Evolutionary conservation across 1,140 invertebrate genomes (phyloP).

Genomic region (Saccostrea echinata): DNA sequence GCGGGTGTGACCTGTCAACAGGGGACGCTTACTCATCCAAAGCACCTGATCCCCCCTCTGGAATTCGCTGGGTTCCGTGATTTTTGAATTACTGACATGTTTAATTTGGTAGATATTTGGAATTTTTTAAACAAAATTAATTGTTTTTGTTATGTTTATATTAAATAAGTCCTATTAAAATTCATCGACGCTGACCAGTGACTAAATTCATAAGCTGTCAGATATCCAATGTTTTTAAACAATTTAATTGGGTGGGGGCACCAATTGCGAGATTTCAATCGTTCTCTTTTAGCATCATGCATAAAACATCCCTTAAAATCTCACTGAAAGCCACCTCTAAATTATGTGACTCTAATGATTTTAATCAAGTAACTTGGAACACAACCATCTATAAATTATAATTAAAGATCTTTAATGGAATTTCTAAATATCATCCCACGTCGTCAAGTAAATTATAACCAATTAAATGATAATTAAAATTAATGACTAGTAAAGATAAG

Average conservation of each 20-base stretch:
- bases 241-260: background rate
- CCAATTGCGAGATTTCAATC: background rate
- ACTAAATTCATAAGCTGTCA: background rate
- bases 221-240: no score
- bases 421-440: background rate
- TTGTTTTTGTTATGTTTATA: no score
- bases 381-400: background rate
- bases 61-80: no score
- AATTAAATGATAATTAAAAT: conserved; percentile 37
- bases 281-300: background rate
- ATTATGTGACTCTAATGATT: background rate
- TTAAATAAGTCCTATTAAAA: no score
- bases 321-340: background rate
- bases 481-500: conserved; percentile 28
- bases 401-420: background rate
- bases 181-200: no score
- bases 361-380: background rate
- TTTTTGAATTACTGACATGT: no score
- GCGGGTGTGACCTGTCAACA: no score
- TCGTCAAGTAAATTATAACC: background rate
- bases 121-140: no score
- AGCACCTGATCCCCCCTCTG: no score
- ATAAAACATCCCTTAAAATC: background rate
- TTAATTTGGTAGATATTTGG: no score
- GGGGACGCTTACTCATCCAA: no score